Percentiles rank a stretch among this genome's conserved stretches.
phyloP scores from a whole-genome alignment of 1,140 invertebrate genomes.

The Chironomus striatipennis region DNA sequence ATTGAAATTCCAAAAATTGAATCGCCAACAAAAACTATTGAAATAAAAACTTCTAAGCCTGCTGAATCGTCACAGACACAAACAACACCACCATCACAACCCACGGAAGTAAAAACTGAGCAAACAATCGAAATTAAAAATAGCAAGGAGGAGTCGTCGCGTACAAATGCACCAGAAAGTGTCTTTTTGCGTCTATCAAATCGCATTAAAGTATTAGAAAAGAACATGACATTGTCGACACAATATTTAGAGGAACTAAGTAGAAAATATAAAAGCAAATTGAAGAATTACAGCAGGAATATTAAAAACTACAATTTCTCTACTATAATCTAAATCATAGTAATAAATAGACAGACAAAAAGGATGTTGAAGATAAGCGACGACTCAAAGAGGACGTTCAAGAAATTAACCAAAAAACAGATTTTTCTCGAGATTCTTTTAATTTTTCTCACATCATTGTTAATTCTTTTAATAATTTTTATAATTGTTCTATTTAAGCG shows the following conservation, averaged over 20 bases:
- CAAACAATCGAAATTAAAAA: conserved; percentile 27
- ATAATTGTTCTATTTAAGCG: neutral
- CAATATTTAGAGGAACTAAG: conserved; percentile 94
- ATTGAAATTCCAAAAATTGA: conserved; percentile 33
- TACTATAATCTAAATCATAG: conserved; percentile 65
- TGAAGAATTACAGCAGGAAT: conserved; percentile 82
- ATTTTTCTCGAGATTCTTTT: neutral
- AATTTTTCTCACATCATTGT: neutral
- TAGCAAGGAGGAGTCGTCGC: conserved; percentile 32
- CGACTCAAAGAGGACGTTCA: neutral
- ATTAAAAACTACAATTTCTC: conserved; percentile 69
- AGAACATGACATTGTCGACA: conserved; percentile 91
- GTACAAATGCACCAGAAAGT: conserved; percentile 73
- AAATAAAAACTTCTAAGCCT: conserved; percentile 18
- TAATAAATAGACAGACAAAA: conserved; percentile 54
- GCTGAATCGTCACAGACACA: too few species aligned
- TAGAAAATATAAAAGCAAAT: conserved; percentile 80
- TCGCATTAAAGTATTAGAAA: conserved; percentile 89
- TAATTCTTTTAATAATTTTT: neutral
- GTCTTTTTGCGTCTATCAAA: conserved; percentile 92
- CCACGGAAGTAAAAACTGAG: conserved; percentile 26
- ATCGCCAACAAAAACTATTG: conserved; percentile 28
- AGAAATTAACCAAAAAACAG: neutral
- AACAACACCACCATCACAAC: neutral
- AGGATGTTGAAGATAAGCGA: neutral